Evolutionary conservation across 1,140 invertebrate genomes (phyloP).

Genomic region (Atta cephalotes): DNA sequence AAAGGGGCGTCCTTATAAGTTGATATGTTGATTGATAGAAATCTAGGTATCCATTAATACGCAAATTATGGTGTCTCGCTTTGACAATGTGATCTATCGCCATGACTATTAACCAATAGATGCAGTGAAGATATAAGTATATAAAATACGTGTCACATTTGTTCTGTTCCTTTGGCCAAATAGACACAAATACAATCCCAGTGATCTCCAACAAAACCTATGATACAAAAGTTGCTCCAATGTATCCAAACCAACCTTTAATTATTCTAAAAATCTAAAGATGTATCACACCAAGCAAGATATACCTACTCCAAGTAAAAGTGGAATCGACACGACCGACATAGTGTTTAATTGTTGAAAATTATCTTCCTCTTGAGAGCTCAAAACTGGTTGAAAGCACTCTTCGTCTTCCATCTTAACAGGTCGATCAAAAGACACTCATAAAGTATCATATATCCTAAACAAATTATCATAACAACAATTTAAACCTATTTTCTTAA

Average conservation of each 20-base stretch:
- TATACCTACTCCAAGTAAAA: slow-evolving; percentile 81
- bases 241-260: not conserved
- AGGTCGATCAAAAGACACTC: slow-evolving; percentile 86
- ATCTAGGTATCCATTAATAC: slow-evolving; percentile 89
- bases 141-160: slow-evolving; percentile 90
- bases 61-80: slow-evolving; percentile 87
- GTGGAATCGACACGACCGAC: slow-evolving; percentile 78
- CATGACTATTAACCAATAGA: slow-evolving; percentile 88
- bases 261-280: not conserved
- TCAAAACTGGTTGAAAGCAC: slow-evolving; percentile 85
- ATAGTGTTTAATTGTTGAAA: slow-evolving; percentile 87
- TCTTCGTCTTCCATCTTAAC: slow-evolving; percentile 87
- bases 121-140: slow-evolving; percentile 88
- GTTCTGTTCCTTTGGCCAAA: slow-evolving; percentile 86
- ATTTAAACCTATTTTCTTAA: not conserved
- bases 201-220: slow-evolving; percentile 87
- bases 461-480: slow-evolving; percentile 5
- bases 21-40: slow-evolving; percentile 89
- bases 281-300: not conserved
- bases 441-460: slow-evolving; percentile 17
- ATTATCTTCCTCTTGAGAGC: slow-evolving; percentile 84
- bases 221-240: slow-evolving; percentile 69
- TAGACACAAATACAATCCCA: slow-evolving; percentile 87
- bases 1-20: slow-evolving; percentile 88
- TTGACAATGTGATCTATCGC: slow-evolving; percentile 88